These are phyloP conservation scores for Torymus tubicola DNA, from an alignment of 2,888 invertebrate genomes.

Conservation along the genomic window DNA sequence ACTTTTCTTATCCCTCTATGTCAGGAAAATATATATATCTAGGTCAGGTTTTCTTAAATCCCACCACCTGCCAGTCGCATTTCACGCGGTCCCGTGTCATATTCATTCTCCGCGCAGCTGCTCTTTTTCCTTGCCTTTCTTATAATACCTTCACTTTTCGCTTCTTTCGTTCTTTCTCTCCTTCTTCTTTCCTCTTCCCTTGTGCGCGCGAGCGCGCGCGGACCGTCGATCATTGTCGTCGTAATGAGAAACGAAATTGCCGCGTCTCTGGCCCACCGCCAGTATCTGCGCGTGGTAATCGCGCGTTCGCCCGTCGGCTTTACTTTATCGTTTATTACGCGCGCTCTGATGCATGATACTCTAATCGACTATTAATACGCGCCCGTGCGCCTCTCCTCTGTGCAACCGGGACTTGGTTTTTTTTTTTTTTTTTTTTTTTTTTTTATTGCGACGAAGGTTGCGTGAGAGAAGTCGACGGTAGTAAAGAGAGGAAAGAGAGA, in stretches of 20 bases:
- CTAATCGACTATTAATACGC: constrained; percentile 53
- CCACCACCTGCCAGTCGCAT: too few species aligned
- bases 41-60: too few species aligned
- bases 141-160: neutral
- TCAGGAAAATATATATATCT: too few species aligned
- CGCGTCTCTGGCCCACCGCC: constrained; percentile 35
- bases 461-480: too few species aligned
- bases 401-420: neutral
- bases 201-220: too few species aligned
- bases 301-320: constrained; percentile 11
- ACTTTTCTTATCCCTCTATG: too few species aligned
- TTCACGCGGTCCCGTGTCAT: too few species aligned
- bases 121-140: constrained; percentile 4
- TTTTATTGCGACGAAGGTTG: neutral
- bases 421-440: neutral
- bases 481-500: too few species aligned
- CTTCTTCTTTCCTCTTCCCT: too few species aligned
- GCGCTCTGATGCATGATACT: constrained; percentile 25
- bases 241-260: constrained; percentile 46
- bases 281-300: constrained; percentile 33
- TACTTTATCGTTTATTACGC: constrained; percentile 49
- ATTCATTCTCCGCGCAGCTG: neutral
- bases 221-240: constrained; percentile 36
- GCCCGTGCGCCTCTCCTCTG: neutral
- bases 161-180: neutral